Evolutionary conservation across 2,888 invertebrate genomes (phyloP).

Genomic region (Esperia sulphurella): DNA sequence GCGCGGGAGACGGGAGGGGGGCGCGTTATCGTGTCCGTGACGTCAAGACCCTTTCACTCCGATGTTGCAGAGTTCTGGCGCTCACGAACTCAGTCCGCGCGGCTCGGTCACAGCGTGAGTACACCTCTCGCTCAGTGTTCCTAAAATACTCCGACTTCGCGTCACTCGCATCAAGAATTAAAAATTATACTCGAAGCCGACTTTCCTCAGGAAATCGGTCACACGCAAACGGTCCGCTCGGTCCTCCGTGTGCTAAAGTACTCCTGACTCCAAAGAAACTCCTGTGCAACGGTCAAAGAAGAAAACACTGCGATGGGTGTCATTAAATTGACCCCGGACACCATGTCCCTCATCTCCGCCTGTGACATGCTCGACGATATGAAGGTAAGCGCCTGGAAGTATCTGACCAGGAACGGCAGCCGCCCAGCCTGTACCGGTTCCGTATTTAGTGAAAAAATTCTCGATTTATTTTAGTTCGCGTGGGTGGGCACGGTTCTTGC

Average conservation of each 20-base stretch:
- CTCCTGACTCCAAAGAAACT: constrained; percentile 15
- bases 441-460: constrained; percentile 44
- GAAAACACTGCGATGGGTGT: constrained; percentile 56
- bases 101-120: constrained; percentile 74
- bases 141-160: constrained; percentile 53
- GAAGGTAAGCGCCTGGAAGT: constrained; percentile 55
- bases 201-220: constrained; percentile 36
- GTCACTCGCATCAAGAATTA: constrained; percentile 40
- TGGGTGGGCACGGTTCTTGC: constrained; percentile 25
- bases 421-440: constrained; percentile 22
- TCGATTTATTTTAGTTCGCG: constrained; percentile 44
- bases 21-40: constrained; percentile 75
- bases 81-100: constrained; percentile 63
- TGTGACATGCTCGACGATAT: constrained; percentile 74
- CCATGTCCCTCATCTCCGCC: constrained; percentile 63
- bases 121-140: constrained; percentile 64
- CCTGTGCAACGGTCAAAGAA: constrained; percentile 1
- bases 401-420: constrained; percentile 23
- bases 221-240: constrained; percentile 57
- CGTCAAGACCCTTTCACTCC: constrained; percentile 80
- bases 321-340: constrained; percentile 68
- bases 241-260: constrained; percentile 51
- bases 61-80: constrained; percentile 47
- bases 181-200: constrained; percentile 29
- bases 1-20: constrained; percentile 33